Conservation (phyloP, 2,113 vertebrate genomes). For the Paracanthobrama guichenoti region DNA sequence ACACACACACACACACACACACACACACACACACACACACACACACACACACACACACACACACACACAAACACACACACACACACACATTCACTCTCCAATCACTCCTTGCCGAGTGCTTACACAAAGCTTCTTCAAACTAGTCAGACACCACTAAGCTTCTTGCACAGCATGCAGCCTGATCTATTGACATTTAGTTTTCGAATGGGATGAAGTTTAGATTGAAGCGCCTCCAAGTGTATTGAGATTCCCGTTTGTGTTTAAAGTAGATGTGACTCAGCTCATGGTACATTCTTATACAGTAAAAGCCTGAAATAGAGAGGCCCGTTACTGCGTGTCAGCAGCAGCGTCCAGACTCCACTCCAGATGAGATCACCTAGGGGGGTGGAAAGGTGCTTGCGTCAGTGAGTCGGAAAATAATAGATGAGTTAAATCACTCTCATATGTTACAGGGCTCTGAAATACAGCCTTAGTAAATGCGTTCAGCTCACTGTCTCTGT, state of each 20-base stretch:
- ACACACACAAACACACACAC: no score
- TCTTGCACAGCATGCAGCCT: conserved; percentile 8
- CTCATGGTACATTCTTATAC: conserved; percentile 42
- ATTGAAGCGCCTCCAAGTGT: conserved; percentile 16
- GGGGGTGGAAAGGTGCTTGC: conserved; percentile 61
- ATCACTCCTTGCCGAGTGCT: conserved; percentile 7
- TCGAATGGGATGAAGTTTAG: conserved; percentile 31
- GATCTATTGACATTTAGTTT: conserved; percentile 40
- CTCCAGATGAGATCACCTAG: conserved; percentile 56
- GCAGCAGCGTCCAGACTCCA: conserved; percentile 43
- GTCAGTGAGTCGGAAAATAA: conserved; percentile 71
- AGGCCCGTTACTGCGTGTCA: conserved; percentile 42
- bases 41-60: background rate
- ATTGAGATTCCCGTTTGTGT: conserved; percentile 27
- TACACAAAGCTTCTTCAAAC: conserved; percentile 21
- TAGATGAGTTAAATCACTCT: conserved; percentile 71
- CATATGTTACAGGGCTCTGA: conserved; percentile 63
- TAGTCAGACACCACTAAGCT: conserved; percentile 16
- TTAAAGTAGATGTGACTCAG: conserved; percentile 45
- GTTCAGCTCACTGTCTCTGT: conserved; percentile 58
- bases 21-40: no score
- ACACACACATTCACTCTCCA: background rate
- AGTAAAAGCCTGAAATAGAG: conserved; percentile 50
- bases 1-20: no score
- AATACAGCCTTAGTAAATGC: conserved; percentile 55